Percentiles rank a stretch among this genome's conserved stretches.
Conservation (phyloP, 2,888 invertebrate species). For the Tenthredo scrophulariae region DNA sequence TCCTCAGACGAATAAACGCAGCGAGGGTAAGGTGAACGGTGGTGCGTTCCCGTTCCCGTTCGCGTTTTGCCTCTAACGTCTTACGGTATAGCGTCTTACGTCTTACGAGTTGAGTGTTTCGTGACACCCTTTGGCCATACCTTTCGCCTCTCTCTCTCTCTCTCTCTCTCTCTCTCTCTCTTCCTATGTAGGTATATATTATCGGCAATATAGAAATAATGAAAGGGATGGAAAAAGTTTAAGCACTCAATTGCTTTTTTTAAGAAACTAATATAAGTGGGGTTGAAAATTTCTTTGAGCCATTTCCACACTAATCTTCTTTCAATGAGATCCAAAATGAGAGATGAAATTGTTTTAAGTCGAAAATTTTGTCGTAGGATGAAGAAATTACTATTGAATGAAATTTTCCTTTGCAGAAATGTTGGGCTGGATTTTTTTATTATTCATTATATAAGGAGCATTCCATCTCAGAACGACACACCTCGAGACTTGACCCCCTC, state of each 20-base stretch:
- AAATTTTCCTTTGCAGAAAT: no score
- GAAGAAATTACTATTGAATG: no score
- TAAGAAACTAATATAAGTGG: not conserved
- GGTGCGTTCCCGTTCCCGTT: not conserved
- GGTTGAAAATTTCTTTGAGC: not conserved
- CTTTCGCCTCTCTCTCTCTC: not conserved
- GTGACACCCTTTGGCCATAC: not conserved
- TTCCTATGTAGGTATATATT: not conserved
- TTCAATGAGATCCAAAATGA: not conserved
- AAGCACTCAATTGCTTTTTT: no score
- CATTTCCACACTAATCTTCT: not conserved
- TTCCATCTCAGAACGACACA: no score
- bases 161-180: not conserved
- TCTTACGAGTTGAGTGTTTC: not conserved
- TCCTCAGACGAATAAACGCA: constrained; percentile 40
- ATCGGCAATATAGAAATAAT: not conserved
- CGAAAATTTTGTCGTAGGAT: no score
- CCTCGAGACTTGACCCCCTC: no score
- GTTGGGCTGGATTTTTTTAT: no score
- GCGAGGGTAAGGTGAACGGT: not conserved
- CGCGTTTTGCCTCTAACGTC: not conserved
- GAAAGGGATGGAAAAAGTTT: no score
- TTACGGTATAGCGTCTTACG: not conserved
- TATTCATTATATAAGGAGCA: no score
- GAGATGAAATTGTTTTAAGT: not conserved